Percentiles rank a stretch among this genome's conserved stretches.
phyloP scores from a whole-genome alignment of 2,797 vertebrate genomes.

The Saguinus oedipus region DNA sequence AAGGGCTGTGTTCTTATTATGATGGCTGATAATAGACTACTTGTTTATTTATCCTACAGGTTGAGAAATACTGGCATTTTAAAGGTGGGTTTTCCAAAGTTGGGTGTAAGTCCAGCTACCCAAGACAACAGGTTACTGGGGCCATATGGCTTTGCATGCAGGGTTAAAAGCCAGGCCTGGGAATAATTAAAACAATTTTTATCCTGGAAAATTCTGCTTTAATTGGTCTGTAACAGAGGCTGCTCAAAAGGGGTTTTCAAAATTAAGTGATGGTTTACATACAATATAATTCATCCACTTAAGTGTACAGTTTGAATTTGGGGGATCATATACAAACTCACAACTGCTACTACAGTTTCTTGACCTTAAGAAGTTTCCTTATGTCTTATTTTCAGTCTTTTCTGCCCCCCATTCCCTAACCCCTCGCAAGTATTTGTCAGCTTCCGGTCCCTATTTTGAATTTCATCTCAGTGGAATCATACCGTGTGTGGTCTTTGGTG shows the following conservation, averaged over 20 bases:
- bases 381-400: not conserved
- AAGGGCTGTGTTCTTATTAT: not conserved
- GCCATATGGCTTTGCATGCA: accelerated
- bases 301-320: not conserved
- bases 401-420: not conserved
- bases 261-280: not conserved
- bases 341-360: not conserved
- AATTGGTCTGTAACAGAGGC: not conserved
- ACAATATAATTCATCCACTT: not conserved
- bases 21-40: not conserved
- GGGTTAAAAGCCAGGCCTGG: not conserved
- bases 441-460: not conserved
- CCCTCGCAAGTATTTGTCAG: not conserved
- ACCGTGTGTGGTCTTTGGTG: not conserved
- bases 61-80: not conserved
- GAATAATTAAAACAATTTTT: not conserved
- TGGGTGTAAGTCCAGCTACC: not conserved
- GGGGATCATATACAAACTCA: not conserved
- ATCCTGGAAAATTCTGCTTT: not conserved
- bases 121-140: not conserved
- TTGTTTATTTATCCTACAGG: not conserved
- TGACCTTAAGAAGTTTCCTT: not conserved
- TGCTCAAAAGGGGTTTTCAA: not conserved
- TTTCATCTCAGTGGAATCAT: not conserved
- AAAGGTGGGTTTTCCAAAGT: not conserved